Evolutionary conservation across 2,113 vertebrate species (phyloP).

Genomic region (Thalassoma bifasciatum): DNA sequence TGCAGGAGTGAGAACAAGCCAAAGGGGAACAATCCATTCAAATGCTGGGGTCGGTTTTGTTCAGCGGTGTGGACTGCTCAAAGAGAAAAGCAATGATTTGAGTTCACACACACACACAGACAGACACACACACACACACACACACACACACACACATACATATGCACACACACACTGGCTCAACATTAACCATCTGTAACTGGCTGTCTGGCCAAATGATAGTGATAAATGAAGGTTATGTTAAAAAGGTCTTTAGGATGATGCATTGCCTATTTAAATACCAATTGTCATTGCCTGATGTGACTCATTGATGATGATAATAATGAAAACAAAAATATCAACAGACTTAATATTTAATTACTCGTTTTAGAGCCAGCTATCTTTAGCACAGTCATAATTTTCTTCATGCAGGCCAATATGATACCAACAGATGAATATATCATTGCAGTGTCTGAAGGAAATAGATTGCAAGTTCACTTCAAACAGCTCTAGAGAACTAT

Average conservation of each 20-base stretch:
- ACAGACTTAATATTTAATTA: background rate
- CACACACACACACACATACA: background rate
- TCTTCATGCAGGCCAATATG: background rate
- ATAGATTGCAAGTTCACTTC: background rate
- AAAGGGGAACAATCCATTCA: background rate
- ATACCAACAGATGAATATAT: background rate
- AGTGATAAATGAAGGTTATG: slow-evolving; percentile 58
- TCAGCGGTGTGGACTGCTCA: slow-evolving; percentile 1
- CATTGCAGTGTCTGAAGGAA: background rate
- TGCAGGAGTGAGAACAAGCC: background rate
- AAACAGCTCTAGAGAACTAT: background rate
- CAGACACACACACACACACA: background rate
- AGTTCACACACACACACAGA: slow-evolving; percentile 6
- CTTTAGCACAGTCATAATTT: background rate
- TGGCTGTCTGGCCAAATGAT: slow-evolving; percentile 31
- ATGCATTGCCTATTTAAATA: slow-evolving; percentile 6
- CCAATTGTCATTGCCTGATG: background rate
- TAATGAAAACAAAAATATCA: background rate
- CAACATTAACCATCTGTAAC: slow-evolving; percentile 5
- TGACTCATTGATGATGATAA: background rate
- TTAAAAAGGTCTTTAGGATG: slow-evolving; percentile 35
- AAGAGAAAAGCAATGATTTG: slow-evolving; percentile 3
- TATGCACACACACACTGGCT: background rate
- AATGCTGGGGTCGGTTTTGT: background rate
- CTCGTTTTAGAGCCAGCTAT: background rate